Evolutionary conservation across 2,888 invertebrate species (phyloP).

Genomic region (Neoaliturus tenellus): DNA sequence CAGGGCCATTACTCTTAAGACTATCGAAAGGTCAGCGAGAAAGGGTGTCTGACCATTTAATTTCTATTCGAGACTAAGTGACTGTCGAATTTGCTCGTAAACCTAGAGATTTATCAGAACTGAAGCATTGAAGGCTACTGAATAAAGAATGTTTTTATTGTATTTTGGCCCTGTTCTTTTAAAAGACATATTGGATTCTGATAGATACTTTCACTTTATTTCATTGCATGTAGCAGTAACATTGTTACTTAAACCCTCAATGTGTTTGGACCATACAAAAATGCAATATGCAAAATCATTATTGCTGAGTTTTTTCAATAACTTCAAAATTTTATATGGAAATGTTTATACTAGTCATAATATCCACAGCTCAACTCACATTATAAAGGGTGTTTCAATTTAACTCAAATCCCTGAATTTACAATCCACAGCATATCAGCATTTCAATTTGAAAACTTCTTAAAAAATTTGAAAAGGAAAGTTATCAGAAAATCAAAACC

Average conservation of each 20-base stretch:
- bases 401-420: slow-evolving; percentile 55
- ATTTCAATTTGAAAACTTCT: slow-evolving; percentile 66
- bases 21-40: not conserved
- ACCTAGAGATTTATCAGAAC: not conserved
- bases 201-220: slow-evolving; percentile 7
- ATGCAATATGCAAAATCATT: slow-evolving; percentile 63
- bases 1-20: not conserved
- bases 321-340: slow-evolving; percentile 66
- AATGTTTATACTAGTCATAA: slow-evolving; percentile 64
- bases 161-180: slow-evolving; percentile 45
- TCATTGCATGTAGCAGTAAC: not conserved
- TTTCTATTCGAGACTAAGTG: too few species aligned
- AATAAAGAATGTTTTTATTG: slow-evolving; percentile 30
- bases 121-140: not conserved
- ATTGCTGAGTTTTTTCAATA: slow-evolving; percentile 64
- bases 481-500: not conserved
- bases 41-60: not conserved
- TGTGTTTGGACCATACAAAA: not conserved
- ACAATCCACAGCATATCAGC: slow-evolving; percentile 44
- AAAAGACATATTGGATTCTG: slow-evolving; percentile 4
- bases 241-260: not conserved
- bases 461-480: not conserved
- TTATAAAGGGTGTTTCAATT: slow-evolving; percentile 63
- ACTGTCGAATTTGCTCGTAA: not conserved
- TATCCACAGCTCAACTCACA: slow-evolving; percentile 66